Base-by-base conservation (phyloP, 1,140 invertebrate genomes). In the Aplysia californica region DNA sequence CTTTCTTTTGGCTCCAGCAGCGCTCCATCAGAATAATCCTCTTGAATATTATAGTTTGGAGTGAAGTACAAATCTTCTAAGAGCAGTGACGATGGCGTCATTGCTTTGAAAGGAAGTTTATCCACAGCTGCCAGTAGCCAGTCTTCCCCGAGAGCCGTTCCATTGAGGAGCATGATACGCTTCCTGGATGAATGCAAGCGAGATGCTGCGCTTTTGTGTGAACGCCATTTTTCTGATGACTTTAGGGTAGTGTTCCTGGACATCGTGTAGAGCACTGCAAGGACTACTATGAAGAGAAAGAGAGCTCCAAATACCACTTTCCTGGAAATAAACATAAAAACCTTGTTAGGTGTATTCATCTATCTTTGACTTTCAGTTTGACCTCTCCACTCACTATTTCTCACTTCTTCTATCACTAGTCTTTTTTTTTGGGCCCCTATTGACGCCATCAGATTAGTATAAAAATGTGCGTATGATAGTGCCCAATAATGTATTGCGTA, bases 51-150 rank as follows among this genome's bases (percentile, higher is more conserved):
- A 1, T 15, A 15, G 31, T 35, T 70, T 0, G 68, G 68, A 10
- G n/a, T 50, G 50, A 55, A 70, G 21, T 70, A 70, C 3, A 70
- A 21, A n/a, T 70, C 50, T n/a, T 70, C 68, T 70, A 70, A 21
- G 29, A 70, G 10, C 23, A 70, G 38, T 3, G 23, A 18, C 1
- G 68, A 70, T 21, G 68, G 68, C 10, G 41, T 70, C 41, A 70
- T 70, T 6, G 2, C 31, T 20, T 56, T 50, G 38, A 56, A 50
- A 2, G 68, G 50, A 3, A 70, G 26, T 35, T 70, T 70, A 33
- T 70, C 41, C 1, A 70, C 31, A 4, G 68, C 68, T 2, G 1
- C 3, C 3, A n/a, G 6, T 15, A 68, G 31, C 23, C 15, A 44
- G 2, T 39, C 39, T 41, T 68, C 66, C 5, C 44, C n/a, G 10